phyloP scores from a whole-genome alignment of 2,797 vertebrate species.

The Percopsis omiscomaycus region DNA sequence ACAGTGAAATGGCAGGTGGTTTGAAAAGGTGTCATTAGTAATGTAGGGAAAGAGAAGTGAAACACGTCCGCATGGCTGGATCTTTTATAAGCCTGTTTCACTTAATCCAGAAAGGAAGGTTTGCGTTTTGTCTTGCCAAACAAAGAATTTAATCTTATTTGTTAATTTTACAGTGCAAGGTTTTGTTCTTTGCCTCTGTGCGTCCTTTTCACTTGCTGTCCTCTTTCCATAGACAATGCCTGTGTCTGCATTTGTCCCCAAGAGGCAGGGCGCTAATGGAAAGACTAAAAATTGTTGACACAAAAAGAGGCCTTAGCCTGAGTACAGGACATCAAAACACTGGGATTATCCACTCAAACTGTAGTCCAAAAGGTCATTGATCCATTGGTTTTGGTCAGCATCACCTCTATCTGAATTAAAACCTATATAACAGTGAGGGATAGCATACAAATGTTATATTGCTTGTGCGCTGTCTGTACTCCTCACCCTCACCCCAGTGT shows the following conservation, averaged over 20 bases:
- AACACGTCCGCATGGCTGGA: slow-evolving; percentile 33
- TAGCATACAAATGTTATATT: too few relatives aligned
- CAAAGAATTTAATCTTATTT: slow-evolving; percentile 40
- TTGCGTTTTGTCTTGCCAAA: slow-evolving; percentile 14
- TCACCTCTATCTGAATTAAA: slow-evolving; percentile 18
- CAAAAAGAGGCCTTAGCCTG: slow-evolving; percentile 32
- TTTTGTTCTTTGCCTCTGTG: slow-evolving; percentile 33
- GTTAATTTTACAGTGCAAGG: slow-evolving; percentile 23
- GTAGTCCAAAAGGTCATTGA: neutral
- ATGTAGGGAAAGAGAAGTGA: neutral
- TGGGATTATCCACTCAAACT: slow-evolving; percentile 15
- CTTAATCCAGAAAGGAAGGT: slow-evolving; percentile 29
- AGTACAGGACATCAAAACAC: slow-evolving; percentile 24
- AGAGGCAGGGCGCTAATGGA: slow-evolving; percentile 15
- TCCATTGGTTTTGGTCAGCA: neutral
- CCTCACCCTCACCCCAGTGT: neutral
- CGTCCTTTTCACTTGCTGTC: slow-evolving; percentile 24
- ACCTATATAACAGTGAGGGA: neutral
- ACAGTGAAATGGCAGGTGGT: too few relatives aligned
- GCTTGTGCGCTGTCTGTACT: slow-evolving; percentile 31
- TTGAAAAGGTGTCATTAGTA: neutral
- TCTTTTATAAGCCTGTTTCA: slow-evolving; percentile 36
- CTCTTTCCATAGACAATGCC: slow-evolving; percentile 30
- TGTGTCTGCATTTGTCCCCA: slow-evolving; percentile 38
- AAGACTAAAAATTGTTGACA: slow-evolving; percentile 46